These are phyloP conservation scores for Galago senegalensis DNA, from an alignment of 2,797 vertebrate species.

Conservation along the genomic window DNA sequence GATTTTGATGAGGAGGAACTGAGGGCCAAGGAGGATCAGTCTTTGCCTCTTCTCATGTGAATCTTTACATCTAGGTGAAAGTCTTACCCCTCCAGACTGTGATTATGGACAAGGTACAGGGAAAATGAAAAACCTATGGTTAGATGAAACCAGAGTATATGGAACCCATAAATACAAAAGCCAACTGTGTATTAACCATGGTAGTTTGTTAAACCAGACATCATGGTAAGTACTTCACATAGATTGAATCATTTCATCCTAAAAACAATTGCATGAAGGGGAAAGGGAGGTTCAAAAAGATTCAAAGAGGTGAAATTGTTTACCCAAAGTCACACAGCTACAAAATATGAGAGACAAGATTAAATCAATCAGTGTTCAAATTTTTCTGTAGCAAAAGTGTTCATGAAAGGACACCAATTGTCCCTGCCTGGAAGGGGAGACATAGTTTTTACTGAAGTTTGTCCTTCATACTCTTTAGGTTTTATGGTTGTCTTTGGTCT, in stretches of 20 bases:
- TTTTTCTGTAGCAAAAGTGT: not conserved
- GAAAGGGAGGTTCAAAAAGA: not conserved
- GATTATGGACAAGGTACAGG: too few relatives aligned
- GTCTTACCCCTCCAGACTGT: too few relatives aligned
- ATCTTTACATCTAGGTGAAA: too few relatives aligned
- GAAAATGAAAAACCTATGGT: too few relatives aligned
- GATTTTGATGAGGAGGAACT: too few relatives aligned
- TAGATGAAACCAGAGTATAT: too few relatives aligned
- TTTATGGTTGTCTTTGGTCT: not conserved
- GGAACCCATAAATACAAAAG: too few relatives aligned
- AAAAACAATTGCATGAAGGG: not conserved
- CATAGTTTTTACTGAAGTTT: not conserved
- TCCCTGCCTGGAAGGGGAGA: not conserved
- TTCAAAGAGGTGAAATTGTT: not conserved
- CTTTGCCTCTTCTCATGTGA: too few relatives aligned
- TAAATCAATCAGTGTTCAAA: not conserved
- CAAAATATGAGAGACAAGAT: not conserved
- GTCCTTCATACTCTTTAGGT: not conserved
- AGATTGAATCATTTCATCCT: not conserved
- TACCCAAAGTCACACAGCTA: not conserved
- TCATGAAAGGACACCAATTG: not conserved
- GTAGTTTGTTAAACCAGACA: not conserved
- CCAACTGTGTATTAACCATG: not conserved
- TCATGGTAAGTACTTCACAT: not conserved
- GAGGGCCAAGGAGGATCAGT: too few relatives aligned